Evolutionary conservation across 2,797 vertebrate genomes (phyloP), one percentile per base, ranked within the genome.

Genomic region (Emydoidea blandingii): DNA sequence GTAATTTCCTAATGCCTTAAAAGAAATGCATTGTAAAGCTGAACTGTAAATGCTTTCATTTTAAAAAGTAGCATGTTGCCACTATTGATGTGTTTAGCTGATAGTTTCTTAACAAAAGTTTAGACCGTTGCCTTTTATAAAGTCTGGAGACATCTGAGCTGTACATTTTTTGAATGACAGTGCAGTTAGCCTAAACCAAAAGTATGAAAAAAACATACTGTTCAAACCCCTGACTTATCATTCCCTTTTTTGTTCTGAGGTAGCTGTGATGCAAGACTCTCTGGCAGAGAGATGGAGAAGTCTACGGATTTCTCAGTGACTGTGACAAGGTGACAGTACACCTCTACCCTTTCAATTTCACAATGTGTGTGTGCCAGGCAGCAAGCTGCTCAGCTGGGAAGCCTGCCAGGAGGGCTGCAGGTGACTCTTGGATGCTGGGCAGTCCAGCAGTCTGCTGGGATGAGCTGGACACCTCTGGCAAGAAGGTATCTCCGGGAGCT

Each of bases 121-220:
- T 18, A n/a, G 68, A 37, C 68, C 25, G n/a, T 68, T 25, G 9
- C n/a, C 21, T 44, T 19, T 72, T 37, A 37, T 37, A n/a, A 65
- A 74, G 68, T 74, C 37, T 44, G 37, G 62, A 65, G 34, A 74
- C 37, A 74, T 44, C 37, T 44, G 68, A 44, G n/a, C 68, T 74
- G 37, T 12, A 74, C 8, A 10, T 44, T 74, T 65, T 65, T 12
- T 3, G 59, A 47, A 41, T 59, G 47, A 25, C n/a, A 72, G 34
- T 0, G 0, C 3, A 4, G 52, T 78, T 87, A 54, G 27, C 7
- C 5, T 1, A 52, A 87, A 29, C 11, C 53, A 27, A 90, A 54
- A 62, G 49, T 65, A 59, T 50, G 72, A 44, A 72, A 87, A 57
- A 3, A 15, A 9, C 1, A 1, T 41, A 8, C 0, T 79, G 16